phyloP scores from a whole-genome alignment of 2,797 vertebrate genomes.

The Meda fulgida region DNA sequence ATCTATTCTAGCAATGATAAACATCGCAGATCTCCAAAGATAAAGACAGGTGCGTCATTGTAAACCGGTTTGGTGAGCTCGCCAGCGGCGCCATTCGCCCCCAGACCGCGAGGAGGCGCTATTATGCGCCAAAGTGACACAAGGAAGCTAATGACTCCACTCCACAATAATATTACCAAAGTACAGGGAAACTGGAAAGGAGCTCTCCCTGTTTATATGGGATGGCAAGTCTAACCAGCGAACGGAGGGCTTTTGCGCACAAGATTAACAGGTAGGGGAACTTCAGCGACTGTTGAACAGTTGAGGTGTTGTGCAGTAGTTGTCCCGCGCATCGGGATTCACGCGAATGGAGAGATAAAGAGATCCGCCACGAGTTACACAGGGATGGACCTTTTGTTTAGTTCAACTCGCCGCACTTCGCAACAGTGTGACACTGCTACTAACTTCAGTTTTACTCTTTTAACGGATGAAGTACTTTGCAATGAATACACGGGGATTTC shows the following conservation, averaged over 20 bases:
- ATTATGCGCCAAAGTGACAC: conserved; percentile 58
- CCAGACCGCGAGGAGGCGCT: conserved; percentile 78
- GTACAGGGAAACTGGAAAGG: conserved; percentile 39
- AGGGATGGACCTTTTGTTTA: conserved; percentile 53
- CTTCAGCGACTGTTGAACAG: background rate
- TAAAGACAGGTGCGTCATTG: conserved; percentile 44
- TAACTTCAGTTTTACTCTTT: background rate
- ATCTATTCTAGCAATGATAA: conserved; percentile 8
- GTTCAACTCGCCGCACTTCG: conserved; percentile 6
- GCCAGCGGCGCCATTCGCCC: conserved; percentile 57
- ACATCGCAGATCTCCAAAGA: conserved; percentile 8
- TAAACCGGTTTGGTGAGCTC: conserved; percentile 75
- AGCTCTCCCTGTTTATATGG: conserved; percentile 61
- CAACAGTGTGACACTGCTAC: conserved; percentile 14
- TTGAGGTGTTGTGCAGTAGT: background rate
- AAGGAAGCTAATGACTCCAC: conserved; percentile 71
- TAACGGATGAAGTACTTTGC: background rate
- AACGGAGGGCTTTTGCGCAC: conserved; percentile 90
- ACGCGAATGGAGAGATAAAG: conserved; percentile 10
- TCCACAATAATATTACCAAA: conserved; percentile 49
- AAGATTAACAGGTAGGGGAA: conserved; percentile 87
- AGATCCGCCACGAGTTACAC: conserved; percentile 45
- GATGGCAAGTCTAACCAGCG: conserved; percentile 82
- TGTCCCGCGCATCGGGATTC: background rate
- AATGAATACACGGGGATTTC: background rate